Evolutionary conservation across 1,140 invertebrate species (phyloP).

Genomic region (Philopotamus ludificatus): DNA sequence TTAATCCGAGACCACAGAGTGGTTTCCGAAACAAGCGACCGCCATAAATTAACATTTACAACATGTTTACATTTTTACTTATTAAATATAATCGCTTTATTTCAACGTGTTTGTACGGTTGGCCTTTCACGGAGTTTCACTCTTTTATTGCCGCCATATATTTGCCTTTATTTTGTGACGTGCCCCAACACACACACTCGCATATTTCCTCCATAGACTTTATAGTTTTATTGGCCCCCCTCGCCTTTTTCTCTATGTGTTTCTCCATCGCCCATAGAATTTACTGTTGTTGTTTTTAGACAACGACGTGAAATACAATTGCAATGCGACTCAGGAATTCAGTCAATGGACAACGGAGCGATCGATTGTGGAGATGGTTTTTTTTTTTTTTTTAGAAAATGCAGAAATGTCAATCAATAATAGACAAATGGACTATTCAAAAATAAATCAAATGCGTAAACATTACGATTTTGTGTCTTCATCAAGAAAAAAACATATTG

Average conservation of each 20-base stretch:
- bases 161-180: constrained; percentile 31
- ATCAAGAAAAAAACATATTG: too few relatives aligned
- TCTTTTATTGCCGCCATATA: constrained; percentile 39
- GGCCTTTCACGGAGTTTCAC: constrained; percentile 36
- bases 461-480: too few relatives aligned
- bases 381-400: too few relatives aligned
- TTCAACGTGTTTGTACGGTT: constrained; percentile 39
- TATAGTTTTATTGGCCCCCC: constrained; percentile 40
- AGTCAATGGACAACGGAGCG: too few relatives aligned
- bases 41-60: constrained; percentile 41
- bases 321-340: too few relatives aligned
- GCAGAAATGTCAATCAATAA: too few relatives aligned
- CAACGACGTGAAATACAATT: not conserved
- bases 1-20: not conserved
- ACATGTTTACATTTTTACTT: constrained; percentile 43
- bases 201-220: constrained; percentile 18
- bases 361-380: too few relatives aligned
- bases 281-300: constrained; percentile 2
- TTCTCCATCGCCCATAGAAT: constrained; percentile 20
- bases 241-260: constrained; percentile 24
- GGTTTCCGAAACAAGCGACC: too few relatives aligned
- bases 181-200: constrained; percentile 10
- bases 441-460: too few relatives aligned
- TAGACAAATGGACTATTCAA: too few relatives aligned
- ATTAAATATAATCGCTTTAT: constrained; percentile 43